Conservation (phyloP, 2,113 vertebrate species). For the Apaloderma vittatum region DNA sequence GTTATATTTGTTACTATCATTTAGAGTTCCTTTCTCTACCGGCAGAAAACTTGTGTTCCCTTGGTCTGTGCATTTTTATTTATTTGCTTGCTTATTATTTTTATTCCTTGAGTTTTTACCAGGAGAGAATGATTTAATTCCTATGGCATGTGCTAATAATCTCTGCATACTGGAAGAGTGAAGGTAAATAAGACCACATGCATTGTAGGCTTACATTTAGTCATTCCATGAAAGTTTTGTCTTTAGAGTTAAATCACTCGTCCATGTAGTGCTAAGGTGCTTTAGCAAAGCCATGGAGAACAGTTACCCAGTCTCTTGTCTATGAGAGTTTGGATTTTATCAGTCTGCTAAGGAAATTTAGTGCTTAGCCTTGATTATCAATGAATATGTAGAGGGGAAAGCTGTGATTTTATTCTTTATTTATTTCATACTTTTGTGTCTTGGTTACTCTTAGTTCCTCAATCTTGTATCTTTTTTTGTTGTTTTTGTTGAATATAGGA, state of each 20-base stretch:
- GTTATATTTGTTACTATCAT: background rate
- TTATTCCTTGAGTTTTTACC: background rate
- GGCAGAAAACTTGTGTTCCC: background rate
- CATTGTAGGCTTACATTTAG: background rate
- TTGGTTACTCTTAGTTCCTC: background rate
- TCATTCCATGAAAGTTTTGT: background rate
- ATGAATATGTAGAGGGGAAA: background rate
- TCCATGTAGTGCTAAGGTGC: background rate
- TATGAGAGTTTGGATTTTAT: background rate
- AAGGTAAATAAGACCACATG: background rate
- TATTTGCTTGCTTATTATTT: background rate
- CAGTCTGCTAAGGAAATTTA: background rate
- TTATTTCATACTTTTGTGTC: background rate
- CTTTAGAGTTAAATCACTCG: background rate
- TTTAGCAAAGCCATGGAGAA: background rate
- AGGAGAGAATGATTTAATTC: background rate
- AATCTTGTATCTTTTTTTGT: background rate
- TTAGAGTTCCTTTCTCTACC: background rate
- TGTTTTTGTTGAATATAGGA: background rate
- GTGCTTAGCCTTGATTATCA: background rate
- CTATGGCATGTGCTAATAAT: background rate
- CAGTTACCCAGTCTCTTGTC: background rate
- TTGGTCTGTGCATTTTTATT: background rate
- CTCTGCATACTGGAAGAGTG: background rate
- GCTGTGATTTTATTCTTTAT: background rate